Percentiles rank a stretch among this genome's conserved stretches.
Evolutionary conservation across 2,888 invertebrate species (phyloP).

Genomic region (Cryptosula pallasiana): DNA sequence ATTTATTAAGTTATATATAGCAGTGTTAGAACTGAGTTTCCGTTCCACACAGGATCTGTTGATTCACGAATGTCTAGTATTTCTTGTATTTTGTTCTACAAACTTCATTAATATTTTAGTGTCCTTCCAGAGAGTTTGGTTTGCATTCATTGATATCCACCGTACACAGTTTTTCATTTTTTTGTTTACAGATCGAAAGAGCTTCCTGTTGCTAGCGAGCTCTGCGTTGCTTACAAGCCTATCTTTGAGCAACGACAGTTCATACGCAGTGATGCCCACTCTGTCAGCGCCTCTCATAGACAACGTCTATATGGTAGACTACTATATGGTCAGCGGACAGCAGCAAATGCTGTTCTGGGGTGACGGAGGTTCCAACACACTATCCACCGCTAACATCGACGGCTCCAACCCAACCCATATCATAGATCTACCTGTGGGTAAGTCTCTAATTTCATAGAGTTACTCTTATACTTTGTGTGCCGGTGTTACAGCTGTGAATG

Average conservation of each 20-base stretch:
- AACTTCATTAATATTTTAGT: no score
- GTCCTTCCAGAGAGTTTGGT: no score
- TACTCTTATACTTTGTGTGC: no score
- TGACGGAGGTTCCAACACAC: constrained; percentile 55
- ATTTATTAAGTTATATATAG: no score
- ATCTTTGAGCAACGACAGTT: not conserved
- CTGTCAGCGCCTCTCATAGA: not conserved
- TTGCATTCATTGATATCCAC: no score
- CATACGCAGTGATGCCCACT: constrained; percentile 12
- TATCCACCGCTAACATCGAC: not conserved
- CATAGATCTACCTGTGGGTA: not conserved
- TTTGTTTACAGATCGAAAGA: constrained; percentile 63
- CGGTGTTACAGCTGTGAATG: no score
- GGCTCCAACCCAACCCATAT: constrained; percentile 3
- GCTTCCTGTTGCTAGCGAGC: constrained; percentile 69
- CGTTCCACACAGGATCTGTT: no score
- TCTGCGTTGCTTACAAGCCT: not conserved
- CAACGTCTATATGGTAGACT: constrained; percentile 5
- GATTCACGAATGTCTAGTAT: no score
- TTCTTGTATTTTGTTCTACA: no score
- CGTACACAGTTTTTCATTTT: no score
- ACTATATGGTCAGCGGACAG: constrained; percentile 28
- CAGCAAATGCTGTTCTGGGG: constrained; percentile 72
- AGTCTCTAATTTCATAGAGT: no score
- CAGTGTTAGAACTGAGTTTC: no score